Conservation (phyloP, 2,113 vertebrate species). For the Hippocampus mohnikei region DNA sequence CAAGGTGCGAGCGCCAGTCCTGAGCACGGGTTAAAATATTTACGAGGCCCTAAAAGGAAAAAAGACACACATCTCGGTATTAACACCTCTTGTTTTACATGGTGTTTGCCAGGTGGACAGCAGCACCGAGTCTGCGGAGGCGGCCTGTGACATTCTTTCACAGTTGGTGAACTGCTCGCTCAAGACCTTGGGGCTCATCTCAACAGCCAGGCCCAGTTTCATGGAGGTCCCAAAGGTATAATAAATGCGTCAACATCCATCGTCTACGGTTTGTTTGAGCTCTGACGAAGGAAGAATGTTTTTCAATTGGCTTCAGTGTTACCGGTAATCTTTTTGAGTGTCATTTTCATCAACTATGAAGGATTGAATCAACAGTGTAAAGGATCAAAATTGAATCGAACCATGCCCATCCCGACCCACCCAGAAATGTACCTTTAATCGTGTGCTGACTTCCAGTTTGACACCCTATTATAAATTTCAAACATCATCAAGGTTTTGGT, state of each 20-base stretch:
- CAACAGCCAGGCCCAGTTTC: conserved; percentile 95
- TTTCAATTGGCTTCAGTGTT: background rate
- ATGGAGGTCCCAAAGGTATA: conserved; percentile 97
- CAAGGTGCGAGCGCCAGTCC: conserved; percentile 75
- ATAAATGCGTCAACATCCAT: background rate
- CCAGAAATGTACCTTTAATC: no score
- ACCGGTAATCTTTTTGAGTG: no score
- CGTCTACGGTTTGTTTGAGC: background rate
- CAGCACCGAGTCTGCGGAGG: conserved; percentile 93
- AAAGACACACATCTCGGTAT: background rate
- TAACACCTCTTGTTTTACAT: background rate
- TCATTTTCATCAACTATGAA: no score
- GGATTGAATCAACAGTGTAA: no score
- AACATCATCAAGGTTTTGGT: background rate
- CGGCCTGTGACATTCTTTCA: conserved; percentile 91
- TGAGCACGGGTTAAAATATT: background rate
- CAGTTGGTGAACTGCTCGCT: conserved; percentile 93
- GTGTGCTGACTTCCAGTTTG: no score
- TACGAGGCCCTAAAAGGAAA: no score
- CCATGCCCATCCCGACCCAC: no score
- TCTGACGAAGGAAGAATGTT: background rate
- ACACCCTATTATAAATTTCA: background rate
- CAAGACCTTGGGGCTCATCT: conserved; percentile 94
- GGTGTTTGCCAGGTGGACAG: conserved; percentile 86
- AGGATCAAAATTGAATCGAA: no score